These are phyloP conservation scores for Sinopyrophorus schimmeli DNA, from an alignment of 2,888 invertebrate species.

Conservation along the genomic window DNA sequence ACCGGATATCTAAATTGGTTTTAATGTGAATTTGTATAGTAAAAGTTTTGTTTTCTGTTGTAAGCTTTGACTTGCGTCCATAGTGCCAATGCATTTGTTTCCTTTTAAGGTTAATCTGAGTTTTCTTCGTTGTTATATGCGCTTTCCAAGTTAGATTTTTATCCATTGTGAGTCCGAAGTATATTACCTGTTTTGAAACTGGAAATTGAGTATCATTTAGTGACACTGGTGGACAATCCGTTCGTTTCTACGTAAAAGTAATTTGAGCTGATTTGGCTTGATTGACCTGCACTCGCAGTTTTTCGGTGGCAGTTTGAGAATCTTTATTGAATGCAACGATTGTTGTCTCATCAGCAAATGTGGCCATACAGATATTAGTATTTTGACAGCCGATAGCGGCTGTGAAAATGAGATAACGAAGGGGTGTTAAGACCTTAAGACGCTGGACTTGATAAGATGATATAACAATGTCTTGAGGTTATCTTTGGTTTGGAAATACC, in stretches of 20 bases:
- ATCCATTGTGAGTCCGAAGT: conserved; percentile 1
- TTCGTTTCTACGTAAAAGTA: conserved; percentile 1
- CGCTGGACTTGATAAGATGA: no score
- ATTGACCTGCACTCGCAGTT: conserved; percentile 1
- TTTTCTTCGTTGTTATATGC: neutral
- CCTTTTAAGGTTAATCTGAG: neutral
- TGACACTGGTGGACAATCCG: neutral
- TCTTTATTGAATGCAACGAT: neutral
- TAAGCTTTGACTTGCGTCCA: no score
- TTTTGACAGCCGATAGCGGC: neutral
- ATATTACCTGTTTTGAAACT: neutral
- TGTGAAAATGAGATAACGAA: neutral
- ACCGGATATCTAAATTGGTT: no score
- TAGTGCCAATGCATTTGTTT: no score
- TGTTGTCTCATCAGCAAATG: neutral
- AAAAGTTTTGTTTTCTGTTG: no score
- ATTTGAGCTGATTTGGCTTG: conserved; percentile 1
- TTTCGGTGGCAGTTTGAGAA: neutral
- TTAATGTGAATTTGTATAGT: no score
- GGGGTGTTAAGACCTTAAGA: no score
- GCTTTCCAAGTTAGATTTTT: neutral
- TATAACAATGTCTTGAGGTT: no score
- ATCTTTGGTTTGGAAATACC: no score
- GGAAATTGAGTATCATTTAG: neutral
- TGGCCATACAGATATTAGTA: neutral